Evolutionary conservation across 2,888 invertebrate species (phyloP), one percentile per base, ranked within the genome.

Genomic region (Ochropacha duplaris): DNA sequence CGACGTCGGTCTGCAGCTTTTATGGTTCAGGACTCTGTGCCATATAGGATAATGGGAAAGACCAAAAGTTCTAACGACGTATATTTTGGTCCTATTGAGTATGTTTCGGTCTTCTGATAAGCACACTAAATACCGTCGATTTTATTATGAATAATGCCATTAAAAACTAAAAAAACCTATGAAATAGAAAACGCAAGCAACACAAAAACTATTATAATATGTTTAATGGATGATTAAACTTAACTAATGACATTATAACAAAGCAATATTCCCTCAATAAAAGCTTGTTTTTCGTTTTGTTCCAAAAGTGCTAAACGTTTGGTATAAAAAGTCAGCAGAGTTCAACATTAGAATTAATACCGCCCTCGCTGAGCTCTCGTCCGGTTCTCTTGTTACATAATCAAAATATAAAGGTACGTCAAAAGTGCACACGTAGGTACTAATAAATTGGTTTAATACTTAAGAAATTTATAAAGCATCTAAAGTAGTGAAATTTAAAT

Each of bases 251-350:
- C 9, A 34, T 49, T 56, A 49, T 68, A 70, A 68, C 62, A 60
- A 66, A 67, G 57, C 50, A 39, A 51, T 58, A 56, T 76, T 72
- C 71, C 57, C 58, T 57, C 57, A 65, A 57, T 54, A 56, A 62
- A 71, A 81, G 79, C 81, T 66, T 65, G 83, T 81, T 80, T 75
- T 2, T 57, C 34, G 19, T 60, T 52, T 54, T 63, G 57, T 57
- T 8, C 63, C 58, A 62, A 71, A 74, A 71, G 63, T 62, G 65
- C 57, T 65, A 56, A 63, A 60, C 60, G 62, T 58, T 66, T 31
- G 57, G 75, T 82, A 81, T 81, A 82, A 74, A 81, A 77, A 69
- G 66, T 68, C 60, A 57, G 34, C 44, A 67, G 24, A 36, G 44
- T 54, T 14, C 49, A 54, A 57, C 54, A 49, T 44, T 28, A 54